Evolutionary conservation across 2,113 vertebrate genomes (phyloP).

Genomic region (Caretta caretta): DNA sequence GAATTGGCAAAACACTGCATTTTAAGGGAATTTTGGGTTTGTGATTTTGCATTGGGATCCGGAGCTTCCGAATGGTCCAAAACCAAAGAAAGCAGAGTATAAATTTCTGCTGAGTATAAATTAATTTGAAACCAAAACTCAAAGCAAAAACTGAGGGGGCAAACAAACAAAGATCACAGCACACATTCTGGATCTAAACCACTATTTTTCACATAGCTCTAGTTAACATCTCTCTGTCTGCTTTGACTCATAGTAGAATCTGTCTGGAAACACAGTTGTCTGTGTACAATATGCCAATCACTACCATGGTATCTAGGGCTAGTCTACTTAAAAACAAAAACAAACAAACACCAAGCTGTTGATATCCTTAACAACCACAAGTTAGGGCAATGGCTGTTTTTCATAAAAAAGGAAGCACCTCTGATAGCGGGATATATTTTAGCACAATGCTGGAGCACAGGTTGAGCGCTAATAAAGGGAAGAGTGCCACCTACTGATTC

Average conservation of each 20-base stretch:
- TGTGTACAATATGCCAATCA: background rate
- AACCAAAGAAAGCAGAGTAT: background rate
- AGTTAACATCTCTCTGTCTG: background rate
- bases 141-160: background rate
- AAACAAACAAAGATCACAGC: background rate
- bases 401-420: background rate
- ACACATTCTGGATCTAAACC: background rate
- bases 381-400: accelerated
- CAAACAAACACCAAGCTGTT: background rate
- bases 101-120: background rate
- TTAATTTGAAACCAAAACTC: background rate
- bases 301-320: background rate
- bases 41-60: background rate
- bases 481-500: background rate
- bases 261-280: background rate
- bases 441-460: background rate
- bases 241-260: background rate
- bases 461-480: background rate
- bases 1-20: background rate
- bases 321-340: background rate
- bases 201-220: background rate
- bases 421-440: background rate
- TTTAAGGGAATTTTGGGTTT: background rate
- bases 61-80: background rate
- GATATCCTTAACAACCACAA: background rate